Base-by-base conservation (phyloP, 92 coral and sea anemone species). In the Palythoa heliodiscus region DNA sequence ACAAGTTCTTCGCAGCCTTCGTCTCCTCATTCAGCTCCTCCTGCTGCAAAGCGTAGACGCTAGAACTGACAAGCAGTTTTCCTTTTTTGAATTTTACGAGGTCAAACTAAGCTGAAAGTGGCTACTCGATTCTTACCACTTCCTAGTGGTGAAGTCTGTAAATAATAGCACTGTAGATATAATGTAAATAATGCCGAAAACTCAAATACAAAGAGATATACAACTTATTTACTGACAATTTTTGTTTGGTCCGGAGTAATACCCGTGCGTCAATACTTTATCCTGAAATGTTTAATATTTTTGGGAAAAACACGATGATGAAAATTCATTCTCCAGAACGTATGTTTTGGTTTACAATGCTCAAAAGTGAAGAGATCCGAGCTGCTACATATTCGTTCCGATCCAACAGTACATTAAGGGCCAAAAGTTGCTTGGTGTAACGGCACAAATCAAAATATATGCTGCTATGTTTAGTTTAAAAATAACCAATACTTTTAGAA, bases 1-100 rank as follows among this genome's bases (percentile, higher is more conserved):
- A 94, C 97, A 60, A 94, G 95, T 70, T 93, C 99, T 5, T 97
- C 99, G 13, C 99, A 97, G 88, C 99, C 99, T 2, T 91, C 99
- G 8, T 97, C 99, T 23, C 99, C 99, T 20, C 98, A 97, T 73
- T 89, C 98, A 48, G 93, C 91, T 1, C 99, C 99, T 1, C 67
- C 94, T 14, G 87, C 97, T 25, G 90, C 95, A 54, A 97, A 97
- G 91, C 90, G 99, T 81, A 92, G 99, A 72, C 96, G 99, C 86
- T 97, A 95, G 66, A 23, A 48, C 73, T 25, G 43, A 9, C 15
- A 25, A 19, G 35, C 64, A 58, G 20, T 14, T 58, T 58, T 7
- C 50, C 15, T 15, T 58, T 58, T 58, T 2, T 0, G 17, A 69
- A 8, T 0, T 29, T 69, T 24, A 13, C 14, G 19, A 69, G 14